Evolutionary conservation across 2,113 vertebrate species (phyloP).

Genomic region (Alectura lathami): DNA sequence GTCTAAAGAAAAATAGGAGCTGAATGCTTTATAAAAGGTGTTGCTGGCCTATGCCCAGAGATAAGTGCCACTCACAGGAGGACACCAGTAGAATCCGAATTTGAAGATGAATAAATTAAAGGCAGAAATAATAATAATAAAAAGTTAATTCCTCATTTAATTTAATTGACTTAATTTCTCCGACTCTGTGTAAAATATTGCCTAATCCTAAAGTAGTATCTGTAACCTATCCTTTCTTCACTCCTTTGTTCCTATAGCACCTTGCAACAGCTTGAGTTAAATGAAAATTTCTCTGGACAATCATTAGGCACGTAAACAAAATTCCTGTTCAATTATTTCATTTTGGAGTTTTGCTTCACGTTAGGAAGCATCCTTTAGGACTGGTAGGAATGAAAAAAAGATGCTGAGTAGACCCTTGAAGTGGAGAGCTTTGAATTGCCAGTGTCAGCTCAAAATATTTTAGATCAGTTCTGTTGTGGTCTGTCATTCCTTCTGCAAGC

Average conservation of each 20-base stretch:
- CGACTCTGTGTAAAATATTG: background rate
- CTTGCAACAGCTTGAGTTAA: background rate
- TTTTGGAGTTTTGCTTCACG: background rate
- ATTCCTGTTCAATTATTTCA: background rate
- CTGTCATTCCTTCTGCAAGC: background rate
- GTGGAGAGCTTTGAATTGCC: background rate
- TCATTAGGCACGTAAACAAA: background rate
- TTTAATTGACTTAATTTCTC: background rate
- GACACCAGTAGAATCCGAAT: accelerated
- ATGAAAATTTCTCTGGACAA: background rate
- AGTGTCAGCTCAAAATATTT: background rate
- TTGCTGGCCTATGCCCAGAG: background rate
- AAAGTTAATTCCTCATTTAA: background rate
- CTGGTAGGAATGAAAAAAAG: background rate
- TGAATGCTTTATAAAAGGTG: background rate
- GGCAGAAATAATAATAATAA: background rate
- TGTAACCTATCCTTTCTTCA: background rate
- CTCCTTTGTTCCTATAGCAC: background rate
- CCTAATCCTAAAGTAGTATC: background rate
- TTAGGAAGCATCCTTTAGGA: background rate
- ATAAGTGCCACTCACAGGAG: background rate
- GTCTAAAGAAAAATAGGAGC: background rate
- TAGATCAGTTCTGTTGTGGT: background rate
- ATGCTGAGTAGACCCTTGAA: background rate
- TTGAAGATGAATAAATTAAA: background rate